Evolutionary conservation across 2,113 vertebrate species (phyloP).

Genomic region (Galemys pyrenaicus): DNA sequence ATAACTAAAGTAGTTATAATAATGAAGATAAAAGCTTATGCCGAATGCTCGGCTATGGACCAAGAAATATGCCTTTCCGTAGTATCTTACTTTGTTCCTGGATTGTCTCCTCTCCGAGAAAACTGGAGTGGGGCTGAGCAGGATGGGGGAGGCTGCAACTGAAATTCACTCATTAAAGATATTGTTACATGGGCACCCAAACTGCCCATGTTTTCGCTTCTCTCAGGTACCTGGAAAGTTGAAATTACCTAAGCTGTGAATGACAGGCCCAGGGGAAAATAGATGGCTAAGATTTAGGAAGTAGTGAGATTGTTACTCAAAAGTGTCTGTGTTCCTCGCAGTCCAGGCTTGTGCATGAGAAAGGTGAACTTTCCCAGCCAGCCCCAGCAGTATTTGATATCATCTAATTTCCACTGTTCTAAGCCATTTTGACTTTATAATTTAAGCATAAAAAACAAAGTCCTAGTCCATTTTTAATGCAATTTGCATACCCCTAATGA

Average conservation of each 20-base stretch:
- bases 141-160: not conserved
- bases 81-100: not conserved
- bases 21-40: not conserved
- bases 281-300: not conserved
- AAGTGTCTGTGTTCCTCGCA: not conserved
- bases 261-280: too few species aligned
- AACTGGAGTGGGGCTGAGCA: not conserved
- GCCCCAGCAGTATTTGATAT: not conserved
- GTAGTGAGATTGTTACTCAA: too few species aligned
- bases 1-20: not conserved
- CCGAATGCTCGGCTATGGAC: not conserved
- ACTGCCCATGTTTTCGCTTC: not conserved
- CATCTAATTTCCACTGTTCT: not conserved
- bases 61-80: not conserved
- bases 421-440: too few species aligned
- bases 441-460: too few species aligned
- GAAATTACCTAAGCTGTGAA: not conserved
- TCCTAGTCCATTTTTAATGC: not conserved
- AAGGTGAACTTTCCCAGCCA: too few species aligned
- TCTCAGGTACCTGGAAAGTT: not conserved
- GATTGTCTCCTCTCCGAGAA: not conserved
- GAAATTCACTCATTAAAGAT: not conserved
- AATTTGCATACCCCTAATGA: not conserved
- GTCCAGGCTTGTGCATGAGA: not conserved
- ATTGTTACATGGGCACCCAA: not conserved